These are phyloP conservation scores for Takifugu rubripes DNA, from an alignment of 2,797 vertebrate genomes.

Conservation along the genomic window DNA sequence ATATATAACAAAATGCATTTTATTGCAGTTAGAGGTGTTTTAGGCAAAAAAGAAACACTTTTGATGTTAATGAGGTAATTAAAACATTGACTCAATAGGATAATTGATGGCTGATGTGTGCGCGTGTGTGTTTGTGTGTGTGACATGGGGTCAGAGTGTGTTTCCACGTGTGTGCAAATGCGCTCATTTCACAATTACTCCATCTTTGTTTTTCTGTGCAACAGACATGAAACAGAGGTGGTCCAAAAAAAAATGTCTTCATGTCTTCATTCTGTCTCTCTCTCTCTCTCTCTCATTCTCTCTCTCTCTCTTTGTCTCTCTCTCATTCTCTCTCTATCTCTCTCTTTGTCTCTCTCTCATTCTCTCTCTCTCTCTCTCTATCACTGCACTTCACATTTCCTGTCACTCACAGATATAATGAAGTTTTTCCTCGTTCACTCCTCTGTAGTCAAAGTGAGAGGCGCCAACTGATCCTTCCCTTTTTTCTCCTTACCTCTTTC, in stretches of 20 bases:
- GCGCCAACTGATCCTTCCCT: conserved; percentile 59
- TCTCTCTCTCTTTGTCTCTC: conserved; percentile 6
- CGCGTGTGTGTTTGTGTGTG: conserved; percentile 23
- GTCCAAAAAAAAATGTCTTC: conserved; percentile 6
- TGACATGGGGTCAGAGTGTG: conserved; percentile 20
- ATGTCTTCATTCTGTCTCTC: conserved; percentile 37
- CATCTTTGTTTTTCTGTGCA: conserved; percentile 45
- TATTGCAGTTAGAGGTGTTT: too few relatives aligned
- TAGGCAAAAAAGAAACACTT: conserved; percentile 2
- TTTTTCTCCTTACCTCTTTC: conserved; percentile 45
- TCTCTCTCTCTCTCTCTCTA: conserved; percentile 34
- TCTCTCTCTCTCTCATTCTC: neutral
- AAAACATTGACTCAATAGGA: conserved; percentile 40
- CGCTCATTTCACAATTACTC: conserved; percentile 32
- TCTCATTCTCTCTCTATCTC: conserved; percentile 11
- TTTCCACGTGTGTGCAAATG: conserved; percentile 20
- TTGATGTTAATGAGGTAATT: conserved; percentile 22
- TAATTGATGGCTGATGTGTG: conserved; percentile 35
- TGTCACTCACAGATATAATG: conserved; percentile 65
- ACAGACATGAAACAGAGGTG: conserved; percentile 52
- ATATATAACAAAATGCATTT: too few relatives aligned
- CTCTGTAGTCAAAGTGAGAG: conserved; percentile 68
- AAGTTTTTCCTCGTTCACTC: conserved; percentile 60
- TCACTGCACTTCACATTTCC: conserved; percentile 41
- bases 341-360: conserved; percentile 18